Percentiles rank a stretch among this genome's conserved stretches.
These are phyloP conservation scores for Apotomis capreana DNA, from an alignment of 2,888 invertebrate genomes.

Conservation along the genomic window DNA sequence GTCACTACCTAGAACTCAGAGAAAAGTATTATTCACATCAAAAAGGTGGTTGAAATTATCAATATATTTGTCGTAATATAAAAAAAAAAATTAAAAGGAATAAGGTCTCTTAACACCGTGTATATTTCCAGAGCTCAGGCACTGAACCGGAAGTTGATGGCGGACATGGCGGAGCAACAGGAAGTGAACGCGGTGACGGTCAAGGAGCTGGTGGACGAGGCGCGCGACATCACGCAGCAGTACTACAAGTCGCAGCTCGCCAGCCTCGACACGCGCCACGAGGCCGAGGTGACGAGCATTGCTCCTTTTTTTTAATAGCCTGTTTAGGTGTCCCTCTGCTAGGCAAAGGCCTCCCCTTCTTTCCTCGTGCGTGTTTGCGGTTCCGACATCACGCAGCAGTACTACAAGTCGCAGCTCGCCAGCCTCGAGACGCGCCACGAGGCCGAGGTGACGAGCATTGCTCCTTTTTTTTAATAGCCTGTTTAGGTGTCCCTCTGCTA, in stretches of 20 bases:
- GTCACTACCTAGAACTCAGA: too few relatives aligned
- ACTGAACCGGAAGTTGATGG: constrained; percentile 60
- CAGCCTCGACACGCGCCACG: constrained; percentile 43
- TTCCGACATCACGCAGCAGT: constrained; percentile 59
- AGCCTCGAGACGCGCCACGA: constrained; percentile 44
- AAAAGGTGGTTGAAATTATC: too few relatives aligned
- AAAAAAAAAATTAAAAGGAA: too few relatives aligned
- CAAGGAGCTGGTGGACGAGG: constrained; percentile 65
- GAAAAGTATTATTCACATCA: too few relatives aligned
- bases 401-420: constrained; percentile 63
- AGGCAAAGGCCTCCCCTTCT: too few relatives aligned
- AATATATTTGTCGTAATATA: too few relatives aligned
- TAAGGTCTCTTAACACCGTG: neutral
- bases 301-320: too few relatives aligned
- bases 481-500: too few relatives aligned
- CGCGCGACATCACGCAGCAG: constrained; percentile 63
- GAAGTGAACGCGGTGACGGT: constrained; percentile 57
- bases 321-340: too few relatives aligned
- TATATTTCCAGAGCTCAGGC: constrained; percentile 59
- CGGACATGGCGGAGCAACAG: constrained; percentile 62
- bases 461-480: too few relatives aligned
- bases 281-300: constrained; percentile 16
- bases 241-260: constrained; percentile 65
- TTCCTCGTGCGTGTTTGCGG: too few relatives aligned
- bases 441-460: constrained; percentile 13